These are phyloP conservation scores for Ericerus pela DNA, from an alignment of 1,140 invertebrate species.

Conservation along the genomic window DNA sequence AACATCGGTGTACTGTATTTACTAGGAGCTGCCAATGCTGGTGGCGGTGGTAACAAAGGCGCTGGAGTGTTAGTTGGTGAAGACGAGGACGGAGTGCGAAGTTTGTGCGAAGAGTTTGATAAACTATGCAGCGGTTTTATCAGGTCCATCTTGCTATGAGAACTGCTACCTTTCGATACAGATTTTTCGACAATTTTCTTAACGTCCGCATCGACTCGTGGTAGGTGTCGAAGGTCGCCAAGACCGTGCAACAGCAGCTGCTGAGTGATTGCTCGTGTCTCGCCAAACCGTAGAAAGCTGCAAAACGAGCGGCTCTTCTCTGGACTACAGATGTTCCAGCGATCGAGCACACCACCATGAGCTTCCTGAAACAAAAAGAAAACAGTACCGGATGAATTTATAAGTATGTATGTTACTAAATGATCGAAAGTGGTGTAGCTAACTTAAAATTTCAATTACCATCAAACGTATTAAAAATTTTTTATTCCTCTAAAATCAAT, in stretches of 20 bases:
- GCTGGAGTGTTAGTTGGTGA: not conserved
- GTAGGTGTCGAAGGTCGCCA: constrained; percentile 23
- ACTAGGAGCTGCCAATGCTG: not conserved
- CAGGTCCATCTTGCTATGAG: too few relatives aligned
- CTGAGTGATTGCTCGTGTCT: constrained; percentile 66
- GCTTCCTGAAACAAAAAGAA: constrained; percentile 47
- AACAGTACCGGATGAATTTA: too few relatives aligned
- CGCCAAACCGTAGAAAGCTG: constrained; percentile 70
- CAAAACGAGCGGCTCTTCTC: constrained; percentile 73
- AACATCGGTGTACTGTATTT: not conserved
- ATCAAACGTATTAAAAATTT: too few relatives aligned
- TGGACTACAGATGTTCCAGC: constrained; percentile 64
- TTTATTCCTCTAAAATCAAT: too few relatives aligned
- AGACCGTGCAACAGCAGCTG: constrained; percentile 45
- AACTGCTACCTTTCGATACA: constrained; percentile 7
- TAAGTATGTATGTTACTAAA: too few relatives aligned
- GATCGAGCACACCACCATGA: constrained; percentile 53
- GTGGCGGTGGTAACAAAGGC: constrained; percentile 17
- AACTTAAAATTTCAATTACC: too few relatives aligned
- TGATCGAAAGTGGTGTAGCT: too few relatives aligned
- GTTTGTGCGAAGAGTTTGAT: constrained; percentile 17
- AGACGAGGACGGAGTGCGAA: not conserved
- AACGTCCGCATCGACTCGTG: constrained; percentile 37
- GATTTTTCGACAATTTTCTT: constrained; percentile 40
- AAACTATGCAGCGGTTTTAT: too few relatives aligned